Percentiles rank a stretch among this genome's conserved stretches.
Evolutionary conservation across 2,797 vertebrate species (phyloP).

Genomic region (Taenioides sp.): DNA sequence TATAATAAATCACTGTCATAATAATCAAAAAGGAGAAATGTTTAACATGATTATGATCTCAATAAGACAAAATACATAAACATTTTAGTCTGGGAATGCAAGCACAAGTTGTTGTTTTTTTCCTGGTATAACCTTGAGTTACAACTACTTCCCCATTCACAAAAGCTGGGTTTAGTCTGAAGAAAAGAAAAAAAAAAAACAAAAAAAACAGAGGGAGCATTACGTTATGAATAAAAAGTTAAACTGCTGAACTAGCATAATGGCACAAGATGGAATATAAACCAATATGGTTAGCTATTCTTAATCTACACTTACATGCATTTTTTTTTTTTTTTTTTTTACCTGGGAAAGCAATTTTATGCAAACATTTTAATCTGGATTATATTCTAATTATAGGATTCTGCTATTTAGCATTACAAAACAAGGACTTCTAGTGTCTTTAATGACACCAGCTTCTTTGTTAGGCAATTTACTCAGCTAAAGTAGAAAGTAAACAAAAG

Average conservation of each 20-base stretch:
- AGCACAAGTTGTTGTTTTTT: too few species aligned
- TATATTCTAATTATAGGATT: background rate
- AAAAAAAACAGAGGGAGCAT: background rate
- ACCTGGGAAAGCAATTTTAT: background rate
- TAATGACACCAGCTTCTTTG: background rate
- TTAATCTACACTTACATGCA: background rate
- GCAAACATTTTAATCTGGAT: background rate
- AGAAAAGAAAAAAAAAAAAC: background rate
- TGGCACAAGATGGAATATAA: background rate
- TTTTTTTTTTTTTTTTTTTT: background rate
- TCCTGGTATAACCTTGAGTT: too few species aligned
- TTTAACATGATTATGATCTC: too few species aligned
- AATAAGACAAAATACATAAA: too few species aligned
- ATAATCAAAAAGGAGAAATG: too few species aligned
- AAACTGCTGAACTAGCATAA: background rate
- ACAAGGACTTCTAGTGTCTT: background rate
- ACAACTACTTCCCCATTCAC: background rate
- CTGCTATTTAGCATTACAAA: background rate
- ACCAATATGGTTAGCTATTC: background rate
- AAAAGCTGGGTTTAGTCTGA: background rate
- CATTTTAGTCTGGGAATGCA: too few species aligned
- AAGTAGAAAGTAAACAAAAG: background rate
- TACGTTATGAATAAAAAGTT: background rate
- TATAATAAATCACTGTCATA: too few species aligned
- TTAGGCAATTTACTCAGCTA: background rate